phyloP scores from a whole-genome alignment of 2,888 invertebrate genomes.

The Acronicta aceris region DNA sequence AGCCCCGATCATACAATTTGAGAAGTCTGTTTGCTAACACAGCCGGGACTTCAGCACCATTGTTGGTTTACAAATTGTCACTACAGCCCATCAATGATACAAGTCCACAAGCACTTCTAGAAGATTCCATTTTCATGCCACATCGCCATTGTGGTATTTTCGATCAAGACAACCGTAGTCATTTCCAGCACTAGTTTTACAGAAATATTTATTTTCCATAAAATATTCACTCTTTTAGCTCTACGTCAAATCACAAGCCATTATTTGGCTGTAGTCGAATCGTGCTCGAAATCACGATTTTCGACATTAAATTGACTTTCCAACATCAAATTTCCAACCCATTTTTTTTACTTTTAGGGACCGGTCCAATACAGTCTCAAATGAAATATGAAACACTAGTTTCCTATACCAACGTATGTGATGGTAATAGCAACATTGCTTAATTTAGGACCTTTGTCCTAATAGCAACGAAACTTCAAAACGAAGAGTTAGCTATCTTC shows the following conservation, averaged over 20 bases:
- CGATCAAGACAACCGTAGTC: slow-evolving; percentile 30
- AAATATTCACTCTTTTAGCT: slow-evolving; percentile 23
- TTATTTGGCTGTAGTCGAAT: slow-evolving; percentile 23
- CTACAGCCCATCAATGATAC: slow-evolving; percentile 38
- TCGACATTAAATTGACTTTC: slow-evolving; percentile 22
- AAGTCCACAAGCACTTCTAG: slow-evolving; percentile 30
- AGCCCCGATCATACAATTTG: slow-evolving; percentile 69
- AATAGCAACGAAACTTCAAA: slow-evolving; percentile 34
- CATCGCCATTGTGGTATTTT: slow-evolving; percentile 20
- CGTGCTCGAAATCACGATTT: slow-evolving; percentile 25
- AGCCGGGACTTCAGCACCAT: slow-evolving; percentile 18
- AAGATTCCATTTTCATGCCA: slow-evolving; percentile 38
- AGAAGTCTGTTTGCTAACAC: slow-evolving; percentile 56
- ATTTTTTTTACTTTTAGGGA: slow-evolving; percentile 12
- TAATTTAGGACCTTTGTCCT: slow-evolving; percentile 26
- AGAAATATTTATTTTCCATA: slow-evolving; percentile 45
- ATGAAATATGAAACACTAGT: slow-evolving; percentile 41
- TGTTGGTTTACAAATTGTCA: slow-evolving; percentile 47
- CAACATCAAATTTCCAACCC: slow-evolving; percentile 38
- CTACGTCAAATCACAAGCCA: slow-evolving; percentile 30
- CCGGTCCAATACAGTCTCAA: slow-evolving; percentile 33
- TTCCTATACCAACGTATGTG: slow-evolving; percentile 41
- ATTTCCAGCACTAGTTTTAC: slow-evolving; percentile 15
- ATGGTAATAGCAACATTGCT: slow-evolving; percentile 32
- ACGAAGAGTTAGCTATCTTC: slow-evolving; percentile 35